phyloP scores from a whole-genome alignment of 1,140 invertebrate genomes.

The Bombus consobrinus region DNA sequence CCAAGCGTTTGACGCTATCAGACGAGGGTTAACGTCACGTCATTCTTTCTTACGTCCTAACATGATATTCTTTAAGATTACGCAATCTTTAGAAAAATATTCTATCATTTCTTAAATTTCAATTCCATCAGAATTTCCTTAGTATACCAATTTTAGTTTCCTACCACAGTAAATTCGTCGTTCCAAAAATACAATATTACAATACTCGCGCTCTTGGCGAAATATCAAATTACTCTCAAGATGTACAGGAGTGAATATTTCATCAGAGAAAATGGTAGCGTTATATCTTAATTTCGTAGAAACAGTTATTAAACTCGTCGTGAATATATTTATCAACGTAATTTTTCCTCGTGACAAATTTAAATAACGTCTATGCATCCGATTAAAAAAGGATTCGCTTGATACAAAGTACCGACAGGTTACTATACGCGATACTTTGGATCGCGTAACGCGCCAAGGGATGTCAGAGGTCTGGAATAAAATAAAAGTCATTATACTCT shows the following conservation, averaged over 20 bases:
- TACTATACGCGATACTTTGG: neutral
- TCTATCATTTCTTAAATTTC: neutral
- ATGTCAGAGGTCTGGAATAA: slow-evolving; percentile 7
- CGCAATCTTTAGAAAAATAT: neutral
- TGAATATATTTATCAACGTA: neutral
- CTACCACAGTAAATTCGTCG: too few relatives aligned
- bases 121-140: neutral
- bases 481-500: neutral
- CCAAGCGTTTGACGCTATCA: neutral
- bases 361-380: neutral
- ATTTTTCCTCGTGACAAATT: neutral
- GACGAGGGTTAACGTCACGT: slow-evolving; percentile 3
- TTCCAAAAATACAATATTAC: neutral
- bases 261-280: too few relatives aligned
- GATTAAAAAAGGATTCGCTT: neutral
- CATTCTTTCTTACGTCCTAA: neutral
- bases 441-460: neutral
- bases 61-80: neutral
- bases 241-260: too few relatives aligned
- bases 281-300: too few relatives aligned
- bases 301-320: neutral
- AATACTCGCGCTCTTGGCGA: neutral
- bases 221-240: neutral
- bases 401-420: neutral
- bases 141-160: neutral